A percentile compares a stretch with the other conserved stretches of the same genome.
Conservation (phyloP, 2,113 vertebrate species). For the Ophthalmotilapia sp. region DNA sequence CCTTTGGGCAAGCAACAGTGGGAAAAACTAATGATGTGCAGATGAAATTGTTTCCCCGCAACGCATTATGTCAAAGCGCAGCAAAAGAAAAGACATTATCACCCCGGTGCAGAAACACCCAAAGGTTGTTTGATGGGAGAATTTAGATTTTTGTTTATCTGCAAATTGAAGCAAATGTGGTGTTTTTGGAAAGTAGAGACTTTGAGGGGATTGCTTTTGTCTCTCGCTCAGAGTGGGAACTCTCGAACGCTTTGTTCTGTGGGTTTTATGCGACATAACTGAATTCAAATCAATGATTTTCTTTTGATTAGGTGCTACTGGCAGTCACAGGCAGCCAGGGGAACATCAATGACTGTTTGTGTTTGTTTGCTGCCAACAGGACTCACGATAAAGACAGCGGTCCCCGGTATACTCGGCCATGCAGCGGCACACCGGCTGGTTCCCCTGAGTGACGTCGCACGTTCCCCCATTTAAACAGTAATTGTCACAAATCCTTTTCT, state of each 20-base stretch:
- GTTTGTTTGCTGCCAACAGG: not conserved
- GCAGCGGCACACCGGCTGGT: constrained; percentile 89
- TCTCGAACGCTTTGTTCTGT: not conserved
- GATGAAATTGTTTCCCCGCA: constrained; percentile 50
- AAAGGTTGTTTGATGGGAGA: constrained; percentile 43
- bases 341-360: not conserved
- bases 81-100: constrained; percentile 53
- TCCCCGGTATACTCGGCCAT: constrained; percentile 89
- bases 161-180: constrained; percentile 29
- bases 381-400: constrained; percentile 92
- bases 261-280: not conserved
- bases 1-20: constrained; percentile 48
- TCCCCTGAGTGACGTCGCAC: constrained; percentile 86
- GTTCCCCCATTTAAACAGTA: constrained; percentile 91
- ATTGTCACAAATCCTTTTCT: constrained; percentile 81
- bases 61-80: constrained; percentile 51
- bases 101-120: constrained; percentile 42
- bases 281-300: constrained; percentile 2
- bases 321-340: not conserved
- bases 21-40: constrained; percentile 58
- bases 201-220: constrained; percentile 24
- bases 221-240: not conserved
- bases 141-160: constrained; percentile 46
- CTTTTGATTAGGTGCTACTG: not conserved
- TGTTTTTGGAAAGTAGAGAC: constrained; percentile 33